phyloP scores from a whole-genome alignment of 1,140 invertebrate genomes.

The Panulirus ornatus region DNA sequence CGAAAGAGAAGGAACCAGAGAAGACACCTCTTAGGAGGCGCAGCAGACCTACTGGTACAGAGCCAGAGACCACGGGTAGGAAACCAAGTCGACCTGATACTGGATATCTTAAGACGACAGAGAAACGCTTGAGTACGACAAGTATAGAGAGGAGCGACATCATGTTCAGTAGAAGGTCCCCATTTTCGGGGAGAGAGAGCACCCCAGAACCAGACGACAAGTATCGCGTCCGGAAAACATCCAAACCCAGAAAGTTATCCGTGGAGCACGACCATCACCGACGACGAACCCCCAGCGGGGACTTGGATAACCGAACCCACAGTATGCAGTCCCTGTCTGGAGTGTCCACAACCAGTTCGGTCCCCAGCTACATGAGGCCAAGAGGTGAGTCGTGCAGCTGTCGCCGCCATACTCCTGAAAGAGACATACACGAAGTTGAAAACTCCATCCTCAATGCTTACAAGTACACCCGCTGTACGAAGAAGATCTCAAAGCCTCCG shows the following conservation, averaged over 20 bases:
- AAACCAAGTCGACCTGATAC: not conserved
- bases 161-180: conserved; percentile 20
- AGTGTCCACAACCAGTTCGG: conserved; percentile 63
- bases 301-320: conserved; percentile 37
- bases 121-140: not conserved
- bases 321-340: conserved; percentile 64
- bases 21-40: not conserved
- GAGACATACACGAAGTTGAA: conserved; percentile 61
- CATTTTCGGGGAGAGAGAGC: not conserved
- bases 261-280: conserved; percentile 7
- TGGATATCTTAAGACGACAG: not conserved
- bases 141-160: conserved; percentile 17
- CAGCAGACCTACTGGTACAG: not conserved
- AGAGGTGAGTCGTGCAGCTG: conserved; percentile 56
- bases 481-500: conserved; percentile 48
- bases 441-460: conserved; percentile 61
- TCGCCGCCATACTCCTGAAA: conserved; percentile 66
- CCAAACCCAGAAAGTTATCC: conserved; percentile 58
- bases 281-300: not conserved
- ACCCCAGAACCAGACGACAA: conserved; percentile 51
- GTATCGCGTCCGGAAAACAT: not conserved
- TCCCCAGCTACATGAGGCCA: conserved; percentile 68
- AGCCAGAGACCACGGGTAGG: conserved; percentile 6
- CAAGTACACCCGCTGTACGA: conserved; percentile 68
- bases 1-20: not conserved